A percentile compares a stretch with the other conserved stretches of the same genome.
phyloP scores from a whole-genome alignment of 2,797 vertebrate species.

The Mormyrus proboscirostris region DNA sequence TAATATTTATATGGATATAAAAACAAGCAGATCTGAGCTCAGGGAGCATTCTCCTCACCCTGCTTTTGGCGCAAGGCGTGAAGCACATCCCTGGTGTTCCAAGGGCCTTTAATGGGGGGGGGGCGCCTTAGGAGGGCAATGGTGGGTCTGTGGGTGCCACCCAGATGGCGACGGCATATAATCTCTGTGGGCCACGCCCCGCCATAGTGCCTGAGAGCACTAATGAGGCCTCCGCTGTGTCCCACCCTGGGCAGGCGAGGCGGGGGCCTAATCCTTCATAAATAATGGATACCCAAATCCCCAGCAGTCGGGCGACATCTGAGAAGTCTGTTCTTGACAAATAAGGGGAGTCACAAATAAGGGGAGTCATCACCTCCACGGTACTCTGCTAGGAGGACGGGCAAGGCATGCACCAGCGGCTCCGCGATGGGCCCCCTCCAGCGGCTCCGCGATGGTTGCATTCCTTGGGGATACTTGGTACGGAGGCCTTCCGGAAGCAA shows the following conservation, averaged over 20 bases:
- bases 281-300: constrained; percentile 71
- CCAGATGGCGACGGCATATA: constrained; percentile 20
- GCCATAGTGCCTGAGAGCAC: too few relatives aligned
- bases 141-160: neutral
- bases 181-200: neutral
- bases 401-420: too few relatives aligned
- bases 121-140: neutral
- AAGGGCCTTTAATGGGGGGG: neutral
- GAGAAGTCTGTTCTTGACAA: constrained; percentile 53
- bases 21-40: constrained; percentile 58
- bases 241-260: neutral
- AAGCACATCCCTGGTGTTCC: neutral
- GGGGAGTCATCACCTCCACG: constrained; percentile 55
- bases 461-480: neutral
- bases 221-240: too few relatives aligned
- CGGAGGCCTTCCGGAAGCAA: neutral
- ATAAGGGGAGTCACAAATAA: constrained; percentile 52
- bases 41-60: constrained; percentile 49
- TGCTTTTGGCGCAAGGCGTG: constrained; percentile 25
- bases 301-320: constrained; percentile 52
- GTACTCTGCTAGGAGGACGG: constrained; percentile 46
- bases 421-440: neutral
- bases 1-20: constrained; percentile 73
- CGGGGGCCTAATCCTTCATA: constrained; percentile 64
- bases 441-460: neutral